These are phyloP conservation scores for Ariopsis seemanni DNA, from an alignment of 2,113 vertebrate genomes.

Conservation along the genomic window DNA sequence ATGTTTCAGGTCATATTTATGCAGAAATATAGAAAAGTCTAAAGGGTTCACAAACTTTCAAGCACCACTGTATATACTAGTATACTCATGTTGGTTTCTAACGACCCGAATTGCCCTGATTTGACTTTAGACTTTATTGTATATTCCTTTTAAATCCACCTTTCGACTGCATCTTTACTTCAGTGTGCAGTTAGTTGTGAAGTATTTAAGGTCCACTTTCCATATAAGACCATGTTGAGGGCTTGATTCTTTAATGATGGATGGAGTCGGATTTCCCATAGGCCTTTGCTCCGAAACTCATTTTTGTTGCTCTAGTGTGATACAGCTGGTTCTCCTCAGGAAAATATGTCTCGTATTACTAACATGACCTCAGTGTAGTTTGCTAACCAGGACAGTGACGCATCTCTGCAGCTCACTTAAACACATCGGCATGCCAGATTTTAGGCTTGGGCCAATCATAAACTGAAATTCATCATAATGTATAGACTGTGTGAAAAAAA, in stretches of 20 bases:
- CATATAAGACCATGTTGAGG: conserved; percentile 10
- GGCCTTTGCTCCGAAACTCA: conserved; percentile 26
- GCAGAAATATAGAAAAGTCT: too few relatives aligned
- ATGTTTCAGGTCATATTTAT: too few relatives aligned
- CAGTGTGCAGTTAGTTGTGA: background rate
- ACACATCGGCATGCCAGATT: background rate
- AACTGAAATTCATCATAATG: background rate
- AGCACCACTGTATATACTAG: too few relatives aligned
- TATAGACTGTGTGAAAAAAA: background rate
- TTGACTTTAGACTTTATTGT: background rate
- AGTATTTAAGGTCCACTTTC: background rate
- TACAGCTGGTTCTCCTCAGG: conserved; percentile 1
- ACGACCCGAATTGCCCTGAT: background rate
- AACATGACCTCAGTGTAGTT: conserved; percentile 1
- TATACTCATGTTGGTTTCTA: background rate
- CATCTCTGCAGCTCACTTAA: background rate
- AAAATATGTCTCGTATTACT: background rate
- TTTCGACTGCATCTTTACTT: background rate
- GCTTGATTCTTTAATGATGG: conserved; percentile 50
- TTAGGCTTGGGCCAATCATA: background rate
- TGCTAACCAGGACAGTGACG: conserved; percentile 6
- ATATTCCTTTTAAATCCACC: background rate
- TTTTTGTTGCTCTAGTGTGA: conserved; percentile 21
- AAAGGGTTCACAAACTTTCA: too few relatives aligned
- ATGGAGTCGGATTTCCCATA: conserved; percentile 41